phyloP scores from a whole-genome alignment of 2,888 invertebrate species.

The Rhogogaster chlorosoma region DNA sequence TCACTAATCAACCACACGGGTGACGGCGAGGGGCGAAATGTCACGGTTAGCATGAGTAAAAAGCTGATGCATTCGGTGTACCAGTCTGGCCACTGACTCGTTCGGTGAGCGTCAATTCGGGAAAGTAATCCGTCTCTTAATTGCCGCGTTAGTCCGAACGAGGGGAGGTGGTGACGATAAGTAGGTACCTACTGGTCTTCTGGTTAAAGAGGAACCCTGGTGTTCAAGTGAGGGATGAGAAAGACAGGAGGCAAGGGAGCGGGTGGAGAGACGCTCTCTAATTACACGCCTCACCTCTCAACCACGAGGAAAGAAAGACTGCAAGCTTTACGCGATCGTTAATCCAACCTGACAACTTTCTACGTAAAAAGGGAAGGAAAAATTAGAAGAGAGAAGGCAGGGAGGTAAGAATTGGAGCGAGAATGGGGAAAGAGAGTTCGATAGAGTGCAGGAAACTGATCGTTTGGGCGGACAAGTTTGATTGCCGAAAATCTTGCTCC shows the following conservation, averaged over 20 bases:
- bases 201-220: constrained; percentile 21
- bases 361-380: constrained; percentile 6
- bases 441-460: constrained; percentile 10
- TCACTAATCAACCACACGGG: not conserved
- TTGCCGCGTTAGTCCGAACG: constrained; percentile 32
- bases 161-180: constrained; percentile 26
- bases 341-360: constrained; percentile 45
- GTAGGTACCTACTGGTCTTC: constrained; percentile 25
- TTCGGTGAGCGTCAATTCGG: not conserved
- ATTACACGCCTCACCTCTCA: constrained; percentile 49
- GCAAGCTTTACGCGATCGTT: constrained; percentile 46
- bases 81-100: not conserved
- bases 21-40: not conserved
- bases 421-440: not conserved
- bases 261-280: constrained; percentile 15
- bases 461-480: constrained; percentile 27
- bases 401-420: not conserved
- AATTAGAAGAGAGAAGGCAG: not conserved
- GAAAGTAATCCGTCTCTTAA: constrained; percentile 32
- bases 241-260: not conserved
- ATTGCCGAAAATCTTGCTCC: not conserved
- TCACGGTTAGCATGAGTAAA: not conserved
- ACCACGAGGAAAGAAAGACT: constrained; percentile 39
- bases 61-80: not conserved
- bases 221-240: constrained; percentile 12